These are phyloP conservation scores for Ophion obscuratus DNA, from an alignment of 2,888 invertebrate species.

Conservation along the genomic window DNA sequence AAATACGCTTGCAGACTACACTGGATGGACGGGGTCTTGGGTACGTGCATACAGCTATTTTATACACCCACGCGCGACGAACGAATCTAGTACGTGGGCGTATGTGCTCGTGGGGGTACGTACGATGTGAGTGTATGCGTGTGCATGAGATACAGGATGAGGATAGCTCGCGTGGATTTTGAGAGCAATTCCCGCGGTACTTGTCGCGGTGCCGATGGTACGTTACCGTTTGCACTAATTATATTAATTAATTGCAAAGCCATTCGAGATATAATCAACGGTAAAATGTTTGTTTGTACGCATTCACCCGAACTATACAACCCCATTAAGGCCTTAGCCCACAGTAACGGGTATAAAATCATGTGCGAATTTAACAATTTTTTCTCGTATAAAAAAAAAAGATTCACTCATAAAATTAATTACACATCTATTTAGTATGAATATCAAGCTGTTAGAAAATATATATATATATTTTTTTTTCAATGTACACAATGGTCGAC, in stretches of 20 bases:
- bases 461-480: too few relatives aligned
- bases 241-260: constrained; percentile 67
- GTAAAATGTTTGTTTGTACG: not conserved
- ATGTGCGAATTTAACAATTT: too few relatives aligned
- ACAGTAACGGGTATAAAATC: too few relatives aligned
- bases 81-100: not conserved
- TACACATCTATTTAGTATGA: too few relatives aligned
- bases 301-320: not conserved
- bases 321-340: not conserved
- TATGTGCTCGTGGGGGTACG: not conserved
- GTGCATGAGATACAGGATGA: not conserved
- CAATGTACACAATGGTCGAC: too few relatives aligned
- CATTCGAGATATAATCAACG: not conserved
- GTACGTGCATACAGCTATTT: constrained; percentile 18
- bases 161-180: constrained; percentile 32
- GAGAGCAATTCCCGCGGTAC: constrained; percentile 36
- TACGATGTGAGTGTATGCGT: not conserved
- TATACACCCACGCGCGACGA: constrained; percentile 18
- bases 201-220: constrained; percentile 50
- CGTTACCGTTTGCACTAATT: constrained; percentile 64
- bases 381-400: too few relatives aligned
- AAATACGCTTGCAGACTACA: constrained; percentile 48
- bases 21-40: not conserved
- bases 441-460: too few relatives aligned
- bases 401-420: too few relatives aligned